Evolutionary conservation across 2,113 vertebrate species (phyloP), one percentile per base, ranked within the genome.

Genomic region (Copsychus sechellarum): DNA sequence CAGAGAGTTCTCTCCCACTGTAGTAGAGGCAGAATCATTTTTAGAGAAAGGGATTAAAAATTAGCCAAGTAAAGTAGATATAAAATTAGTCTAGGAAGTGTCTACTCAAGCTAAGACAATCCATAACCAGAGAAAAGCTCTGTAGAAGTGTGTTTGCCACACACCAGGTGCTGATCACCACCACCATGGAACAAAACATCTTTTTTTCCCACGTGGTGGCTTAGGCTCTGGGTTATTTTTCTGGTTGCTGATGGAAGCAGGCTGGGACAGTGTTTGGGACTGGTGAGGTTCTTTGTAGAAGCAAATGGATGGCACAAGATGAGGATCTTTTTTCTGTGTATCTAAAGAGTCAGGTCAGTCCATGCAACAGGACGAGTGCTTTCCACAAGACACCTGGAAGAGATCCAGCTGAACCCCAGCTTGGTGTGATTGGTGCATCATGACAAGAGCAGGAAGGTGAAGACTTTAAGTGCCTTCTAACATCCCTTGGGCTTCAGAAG

Each of bases 41-140:
- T 86, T 81, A 86, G 62, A 70, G 50, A 66, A 61, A 81, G 36
- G 12, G 64, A 69, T 20, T 8, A 87, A 91, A 87, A 34, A 50
- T 11, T 22, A 90, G 54, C 13, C 45, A 73, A 82, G 74, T 65
- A 22, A 87, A 96, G 36, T 56, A 90, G 60, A 24, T 80, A 36
- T 33, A 61, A 86, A 93, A 33, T 58, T 57, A 95, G 56, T n/a
- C 40, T 48, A 96, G 90, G 47, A 82, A 45, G 61, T 34, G 48
- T 93, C n/a, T 92, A 72, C 72, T 81, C 83, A 71, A 93, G 88
- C 94, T 92, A 84, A 86, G 92, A 94, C 95, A 96, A 94, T 96
- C 92, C 73, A 66, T 15, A 86, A 36, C 34, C 57, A 93, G 67
- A 70, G 67, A 40, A 88, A 58, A 86, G 72, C 56, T 88, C 42